Base-by-base conservation (phyloP, 2,888 invertebrate genomes). In the Caenorhabditis afra region DNA sequence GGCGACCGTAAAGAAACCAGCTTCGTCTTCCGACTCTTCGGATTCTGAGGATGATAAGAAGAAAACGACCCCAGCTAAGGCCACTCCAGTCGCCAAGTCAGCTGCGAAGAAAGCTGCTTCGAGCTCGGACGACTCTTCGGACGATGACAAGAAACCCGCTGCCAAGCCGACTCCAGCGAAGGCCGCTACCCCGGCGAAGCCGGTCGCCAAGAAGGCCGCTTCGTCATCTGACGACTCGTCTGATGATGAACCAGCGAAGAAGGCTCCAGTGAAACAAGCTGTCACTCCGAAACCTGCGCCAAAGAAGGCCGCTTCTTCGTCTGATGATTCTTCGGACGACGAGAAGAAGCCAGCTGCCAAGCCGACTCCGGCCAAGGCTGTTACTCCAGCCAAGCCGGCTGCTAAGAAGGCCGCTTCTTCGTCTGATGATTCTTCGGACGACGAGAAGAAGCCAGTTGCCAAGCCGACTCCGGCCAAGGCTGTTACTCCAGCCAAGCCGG, bases 161-260 rank as follows among this genome's bases (percentile, higher is more conserved):
- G 35, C 45, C 61, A 41, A 55, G 62, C 37, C 49, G 50, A 29
- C 64, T 67, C 50, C 79, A 79, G 65, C 62, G 14, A 76, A 76
- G 65, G 18, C 35, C 1, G 41, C 61, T 35, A 58, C 73, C 29
- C 4, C 7, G 3, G 62, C 29, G 3, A 44, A 37, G 23, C 57
- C 68, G 18, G 59, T 75, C n/a, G 35, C 64, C 37, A 84, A 84
- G 68, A 79, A 80, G 57, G 67, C 77, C 29, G 75, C 78, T 20
- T 68, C 75, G 1, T 77, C 76, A 10, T 47, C 47, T 44, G 66
- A 66, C 18, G 77, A 74, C 35, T 68, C 73, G 2, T 75, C 77
- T 16, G 78, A 81, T 39, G 59, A 16, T 18, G 52, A n/a, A 57
- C 29, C 57, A 74, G 45, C 61, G 0, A 78, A 78, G 45, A 77